phyloP scores from a whole-genome alignment of 30 jellyfish, hydroid and myxozoan genomes.

The Pseudorhiza aurosa region DNA sequence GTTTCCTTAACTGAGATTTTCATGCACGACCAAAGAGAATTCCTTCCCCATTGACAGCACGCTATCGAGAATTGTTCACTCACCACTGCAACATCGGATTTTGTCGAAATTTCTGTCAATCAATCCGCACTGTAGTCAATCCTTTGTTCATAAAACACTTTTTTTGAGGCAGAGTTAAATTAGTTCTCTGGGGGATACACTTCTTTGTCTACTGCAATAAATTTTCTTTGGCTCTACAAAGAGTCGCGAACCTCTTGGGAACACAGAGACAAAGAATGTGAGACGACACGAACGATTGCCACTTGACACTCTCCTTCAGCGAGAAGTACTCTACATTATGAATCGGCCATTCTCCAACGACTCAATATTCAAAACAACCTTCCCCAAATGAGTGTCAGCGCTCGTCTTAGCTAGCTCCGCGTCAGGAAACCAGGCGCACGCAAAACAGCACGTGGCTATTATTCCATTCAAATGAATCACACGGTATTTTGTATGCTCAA shows the following conservation, averaged over 20 bases:
- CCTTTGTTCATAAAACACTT: conserved; percentile 51
- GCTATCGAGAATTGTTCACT: conserved; percentile 71
- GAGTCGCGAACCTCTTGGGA: conserved; percentile 49
- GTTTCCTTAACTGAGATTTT: conserved; percentile 51
- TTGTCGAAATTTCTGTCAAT: conserved; percentile 74
- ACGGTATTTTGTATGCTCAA: conserved; percentile 54
- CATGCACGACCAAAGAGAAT: conserved; percentile 66
- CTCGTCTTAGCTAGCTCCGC: conserved; percentile 68
- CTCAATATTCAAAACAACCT: conserved; percentile 68
- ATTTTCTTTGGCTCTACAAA: conserved; percentile 16
- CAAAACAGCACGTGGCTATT: conserved; percentile 82
- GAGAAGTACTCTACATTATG: conserved; percentile 10
- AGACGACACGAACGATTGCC: conserved; percentile 20
- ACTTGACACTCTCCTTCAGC: conserved; percentile 17
- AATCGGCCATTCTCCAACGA: conserved; percentile 35
- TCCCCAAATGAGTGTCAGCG: conserved; percentile 62
- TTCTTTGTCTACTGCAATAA: conserved; percentile 14
- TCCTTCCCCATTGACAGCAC: conserved; percentile 78
- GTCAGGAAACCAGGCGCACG: conserved; percentile 82
- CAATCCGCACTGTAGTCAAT: conserved; percentile 66
- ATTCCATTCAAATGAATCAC: conserved; percentile 71
- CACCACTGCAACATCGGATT: conserved; percentile 68
- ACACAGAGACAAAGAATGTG: not conserved
- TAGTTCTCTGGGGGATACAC: conserved; percentile 40
- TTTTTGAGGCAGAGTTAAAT: not conserved